These are phyloP conservation scores for Ptychochromis oligacanthus DNA, from an alignment of 2,113 vertebrate species.

Conservation along the genomic window DNA sequence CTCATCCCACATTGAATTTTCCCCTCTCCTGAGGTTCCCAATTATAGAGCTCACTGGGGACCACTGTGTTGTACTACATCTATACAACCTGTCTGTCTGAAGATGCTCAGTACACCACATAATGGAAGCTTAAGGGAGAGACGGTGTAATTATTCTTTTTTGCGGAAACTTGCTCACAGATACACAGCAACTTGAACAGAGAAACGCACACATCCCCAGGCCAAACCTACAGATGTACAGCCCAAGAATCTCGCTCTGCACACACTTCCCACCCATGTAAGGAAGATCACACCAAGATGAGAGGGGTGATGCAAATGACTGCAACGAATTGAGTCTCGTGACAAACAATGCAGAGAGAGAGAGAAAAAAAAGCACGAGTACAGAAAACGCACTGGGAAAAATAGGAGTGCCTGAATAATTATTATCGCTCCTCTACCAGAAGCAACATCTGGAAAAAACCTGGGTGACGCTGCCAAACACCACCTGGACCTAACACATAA, in stretches of 20 bases:
- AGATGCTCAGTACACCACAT: not conserved
- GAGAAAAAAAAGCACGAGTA: not conserved
- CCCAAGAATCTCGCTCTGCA: conserved; percentile 27
- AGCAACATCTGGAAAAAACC: conserved; percentile 37
- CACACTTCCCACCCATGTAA: conserved; percentile 23
- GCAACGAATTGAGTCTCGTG: conserved; percentile 66
- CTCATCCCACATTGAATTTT: conserved; percentile 65
- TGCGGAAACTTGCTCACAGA: conserved; percentile 27
- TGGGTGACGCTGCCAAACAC: conserved; percentile 4
- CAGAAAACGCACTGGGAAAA: not conserved
- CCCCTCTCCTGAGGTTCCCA: conserved; percentile 59
- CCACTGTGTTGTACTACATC: conserved; percentile 31
- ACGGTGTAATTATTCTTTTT: not conserved
- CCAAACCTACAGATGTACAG: conserved; percentile 50
- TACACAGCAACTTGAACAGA: not conserved
- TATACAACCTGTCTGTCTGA: conserved; percentile 31
- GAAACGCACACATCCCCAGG: conserved; percentile 1
- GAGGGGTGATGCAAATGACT: conserved; percentile 74
- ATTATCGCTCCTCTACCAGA: conserved; percentile 30
- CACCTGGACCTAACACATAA: not conserved
- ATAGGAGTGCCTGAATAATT: conserved; percentile 34
- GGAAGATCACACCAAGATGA: conserved; percentile 44
- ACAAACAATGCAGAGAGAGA: conserved; percentile 33
- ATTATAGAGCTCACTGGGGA: conserved; percentile 63
- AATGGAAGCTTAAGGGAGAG: conserved; percentile 2